A percentile compares a stretch with the other conserved stretches of the same genome.
Evolutionary conservation across 2,113 vertebrate genomes (phyloP).

Genomic region (Macaca mulatta): DNA sequence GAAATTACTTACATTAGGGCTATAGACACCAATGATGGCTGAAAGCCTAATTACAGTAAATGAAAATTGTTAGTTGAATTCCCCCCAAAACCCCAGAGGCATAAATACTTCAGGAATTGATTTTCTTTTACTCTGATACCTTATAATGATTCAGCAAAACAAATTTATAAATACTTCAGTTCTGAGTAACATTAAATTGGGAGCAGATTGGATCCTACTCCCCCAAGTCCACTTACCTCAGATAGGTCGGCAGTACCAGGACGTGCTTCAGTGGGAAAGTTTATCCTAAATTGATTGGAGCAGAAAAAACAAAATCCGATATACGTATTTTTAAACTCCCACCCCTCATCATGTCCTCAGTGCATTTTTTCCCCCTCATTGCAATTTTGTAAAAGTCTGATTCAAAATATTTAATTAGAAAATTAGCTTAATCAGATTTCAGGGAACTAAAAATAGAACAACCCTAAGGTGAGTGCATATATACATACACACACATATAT

Average conservation of each 20-base stretch:
- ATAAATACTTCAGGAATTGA: slow-evolving; percentile 63
- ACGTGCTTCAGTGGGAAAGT: slow-evolving; percentile 33
- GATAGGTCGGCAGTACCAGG: background rate
- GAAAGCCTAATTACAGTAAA: slow-evolving; percentile 31
- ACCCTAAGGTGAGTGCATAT: background rate
- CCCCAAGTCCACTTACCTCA: background rate
- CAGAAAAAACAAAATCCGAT: slow-evolving; percentile 49
- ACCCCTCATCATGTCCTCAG: background rate
- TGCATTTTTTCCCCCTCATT: too few relatives aligned
- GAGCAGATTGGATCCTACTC: background rate
- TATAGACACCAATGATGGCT: background rate
- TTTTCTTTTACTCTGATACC: slow-evolving; percentile 52
- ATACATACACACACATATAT: background rate
- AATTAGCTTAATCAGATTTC: slow-evolving; percentile 29
- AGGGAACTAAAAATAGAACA: background rate
- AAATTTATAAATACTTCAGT: slow-evolving; percentile 47
- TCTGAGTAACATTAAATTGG: slow-evolving; percentile 53
- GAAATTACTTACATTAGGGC: background rate
- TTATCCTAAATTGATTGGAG: slow-evolving; percentile 55
- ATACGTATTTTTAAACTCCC: background rate
- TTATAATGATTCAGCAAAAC: slow-evolving; percentile 61
- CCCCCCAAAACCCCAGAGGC: background rate
- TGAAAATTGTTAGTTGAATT: slow-evolving; percentile 36
- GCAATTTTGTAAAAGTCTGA: background rate
- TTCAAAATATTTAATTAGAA: slow-evolving; percentile 38